Evolutionary conservation across 2,797 vertebrate species (phyloP).

Genomic region (Micropoecilia bifurca): DNA sequence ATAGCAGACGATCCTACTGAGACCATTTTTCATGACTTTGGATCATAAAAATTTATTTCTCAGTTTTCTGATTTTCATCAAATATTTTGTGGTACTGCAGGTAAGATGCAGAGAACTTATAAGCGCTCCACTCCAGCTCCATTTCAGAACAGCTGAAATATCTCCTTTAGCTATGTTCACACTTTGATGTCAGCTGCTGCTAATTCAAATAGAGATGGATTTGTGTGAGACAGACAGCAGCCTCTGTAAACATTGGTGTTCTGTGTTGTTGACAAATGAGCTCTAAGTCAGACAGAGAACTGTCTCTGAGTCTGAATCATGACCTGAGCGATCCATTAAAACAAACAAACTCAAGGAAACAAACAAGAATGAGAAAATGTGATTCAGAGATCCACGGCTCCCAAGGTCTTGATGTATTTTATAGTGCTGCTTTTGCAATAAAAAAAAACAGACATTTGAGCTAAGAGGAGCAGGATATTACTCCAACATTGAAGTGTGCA

Average conservation of each 20-base stretch:
- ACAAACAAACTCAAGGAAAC: background rate
- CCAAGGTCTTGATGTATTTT: background rate
- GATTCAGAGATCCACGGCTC: background rate
- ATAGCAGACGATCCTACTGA: background rate
- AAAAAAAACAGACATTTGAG: background rate
- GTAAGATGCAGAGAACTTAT: background rate
- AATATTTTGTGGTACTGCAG: background rate
- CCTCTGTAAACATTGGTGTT: constrained; percentile 61
- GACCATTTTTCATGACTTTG: background rate
- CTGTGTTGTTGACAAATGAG: constrained; percentile 58
- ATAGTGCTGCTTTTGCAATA: background rate
- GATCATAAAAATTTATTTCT: background rate
- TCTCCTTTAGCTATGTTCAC: constrained; percentile 34
- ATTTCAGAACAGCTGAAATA: background rate
- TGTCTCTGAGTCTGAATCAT: constrained; percentile 37
- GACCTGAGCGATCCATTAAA: constrained; percentile 20
- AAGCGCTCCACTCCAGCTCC: background rate
- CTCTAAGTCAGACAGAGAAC: constrained; percentile 36
- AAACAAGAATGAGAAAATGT: background rate
- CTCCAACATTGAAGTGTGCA: background rate
- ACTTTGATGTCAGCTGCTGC: constrained; percentile 51
- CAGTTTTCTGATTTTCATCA: background rate
- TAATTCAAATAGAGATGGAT: constrained; percentile 58
- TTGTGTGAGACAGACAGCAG: constrained; percentile 51
- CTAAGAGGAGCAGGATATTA: background rate